Percentiles rank a stretch among this genome's conserved stretches.
These are phyloP conservation scores for Pluvianellus socialis DNA, from an alignment of 2,113 vertebrate species.

Conservation along the genomic window DNA sequence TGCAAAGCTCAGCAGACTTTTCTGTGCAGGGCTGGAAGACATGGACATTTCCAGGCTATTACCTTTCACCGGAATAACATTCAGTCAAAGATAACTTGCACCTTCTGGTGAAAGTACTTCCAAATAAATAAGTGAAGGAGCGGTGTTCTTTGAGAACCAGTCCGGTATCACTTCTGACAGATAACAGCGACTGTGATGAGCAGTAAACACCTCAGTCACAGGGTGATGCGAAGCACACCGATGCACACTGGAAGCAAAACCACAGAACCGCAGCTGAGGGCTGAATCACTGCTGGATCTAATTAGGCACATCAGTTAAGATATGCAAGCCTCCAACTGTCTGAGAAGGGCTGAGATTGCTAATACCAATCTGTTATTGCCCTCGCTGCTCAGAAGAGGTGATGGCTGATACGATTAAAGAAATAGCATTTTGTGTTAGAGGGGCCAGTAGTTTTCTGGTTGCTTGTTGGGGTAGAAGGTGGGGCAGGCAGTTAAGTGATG, in stretches of 20 bases:
- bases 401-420: neutral
- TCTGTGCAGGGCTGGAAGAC: neutral
- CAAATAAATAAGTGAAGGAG: slow-evolving; percentile 6
- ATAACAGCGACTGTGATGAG: neutral
- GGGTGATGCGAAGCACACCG: neutral
- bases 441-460: neutral
- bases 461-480: neutral
- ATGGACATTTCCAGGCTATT: neutral
- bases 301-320: slow-evolving; percentile 35
- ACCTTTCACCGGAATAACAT: neutral
- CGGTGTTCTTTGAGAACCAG: neutral
- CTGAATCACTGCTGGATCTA: slow-evolving; percentile 37
- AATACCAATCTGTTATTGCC: neutral
- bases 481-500: neutral
- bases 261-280: neutral
- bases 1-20: neutral
- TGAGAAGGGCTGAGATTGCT: slow-evolving; percentile 7
- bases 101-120: neutral
- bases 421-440: neutral
- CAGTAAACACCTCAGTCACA: slow-evolving; percentile 30
- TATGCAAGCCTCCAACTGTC: neutral
- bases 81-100: neutral
- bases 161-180: slow-evolving; percentile 13
- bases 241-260: slow-evolving; percentile 6
- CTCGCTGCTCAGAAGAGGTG: neutral